Conservation (phyloP, 2,113 vertebrate species). For the Arenaria interpres region DNA sequence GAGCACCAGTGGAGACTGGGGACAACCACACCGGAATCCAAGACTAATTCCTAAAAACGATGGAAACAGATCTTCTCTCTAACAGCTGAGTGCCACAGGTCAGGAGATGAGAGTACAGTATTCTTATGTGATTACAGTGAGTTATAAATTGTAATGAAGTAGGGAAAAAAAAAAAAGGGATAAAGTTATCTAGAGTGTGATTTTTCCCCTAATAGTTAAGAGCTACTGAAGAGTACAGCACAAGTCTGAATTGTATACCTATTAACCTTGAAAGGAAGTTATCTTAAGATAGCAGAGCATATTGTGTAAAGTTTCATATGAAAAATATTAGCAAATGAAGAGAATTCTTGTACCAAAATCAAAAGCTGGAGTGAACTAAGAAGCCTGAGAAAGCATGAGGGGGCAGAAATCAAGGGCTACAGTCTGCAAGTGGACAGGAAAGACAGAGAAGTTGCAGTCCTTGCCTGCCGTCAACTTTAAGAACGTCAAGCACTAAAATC, state of each 20-base stretch:
- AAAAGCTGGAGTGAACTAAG: neutral
- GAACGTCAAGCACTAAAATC: neutral
- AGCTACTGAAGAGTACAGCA: neutral
- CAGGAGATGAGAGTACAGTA: neutral
- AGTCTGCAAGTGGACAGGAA: neutral
- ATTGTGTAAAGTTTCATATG: neutral
- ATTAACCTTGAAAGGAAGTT: neutral
- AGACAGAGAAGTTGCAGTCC: neutral
- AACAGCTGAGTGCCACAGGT: neutral
- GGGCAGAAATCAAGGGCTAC: neutral
- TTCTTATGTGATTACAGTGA: neutral
- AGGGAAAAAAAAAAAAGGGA: neutral
- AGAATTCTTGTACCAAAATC: neutral
- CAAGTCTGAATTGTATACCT: neutral
- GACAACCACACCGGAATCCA: neutral
- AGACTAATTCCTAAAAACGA: neutral
- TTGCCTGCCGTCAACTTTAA: neutral
- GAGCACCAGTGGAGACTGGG: neutral
- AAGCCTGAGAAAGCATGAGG: neutral
- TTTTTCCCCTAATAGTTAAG: neutral
- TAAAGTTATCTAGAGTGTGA: neutral
- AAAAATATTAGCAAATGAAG: neutral
- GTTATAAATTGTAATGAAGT: neutral
- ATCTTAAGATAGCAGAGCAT: neutral
- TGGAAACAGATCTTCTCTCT: neutral